phyloP scores from a whole-genome alignment of 1,140 invertebrate genomes.

The Papilio aristodemus region DNA sequence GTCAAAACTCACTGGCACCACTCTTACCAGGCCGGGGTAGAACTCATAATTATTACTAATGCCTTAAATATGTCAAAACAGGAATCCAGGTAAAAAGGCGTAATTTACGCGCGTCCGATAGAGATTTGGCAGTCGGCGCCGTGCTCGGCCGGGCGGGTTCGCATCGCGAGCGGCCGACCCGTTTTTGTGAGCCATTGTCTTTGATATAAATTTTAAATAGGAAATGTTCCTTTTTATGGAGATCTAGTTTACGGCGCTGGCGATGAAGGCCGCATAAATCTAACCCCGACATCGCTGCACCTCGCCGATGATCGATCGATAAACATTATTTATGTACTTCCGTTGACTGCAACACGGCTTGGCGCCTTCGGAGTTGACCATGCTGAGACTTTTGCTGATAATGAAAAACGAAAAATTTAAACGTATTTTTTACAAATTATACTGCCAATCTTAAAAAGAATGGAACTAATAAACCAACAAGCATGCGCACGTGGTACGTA shows the following conservation, averaged over 20 bases:
- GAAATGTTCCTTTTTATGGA: constrained; percentile 80
- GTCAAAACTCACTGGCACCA: constrained; percentile 76
- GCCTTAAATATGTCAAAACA: constrained; percentile 81
- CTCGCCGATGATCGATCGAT: constrained; percentile 75
- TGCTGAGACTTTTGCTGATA: neutral
- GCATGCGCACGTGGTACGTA: no score
- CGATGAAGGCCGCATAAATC: constrained; percentile 78
- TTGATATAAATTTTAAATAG: constrained; percentile 80
- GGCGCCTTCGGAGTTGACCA: constrained; percentile 50
- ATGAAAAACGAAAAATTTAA: neutral
- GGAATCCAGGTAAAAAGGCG: constrained; percentile 80
- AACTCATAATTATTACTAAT: constrained; percentile 81
- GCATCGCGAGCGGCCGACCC: constrained; percentile 70
- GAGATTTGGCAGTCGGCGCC: constrained; percentile 80
- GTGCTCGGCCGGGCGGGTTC: constrained; percentile 49
- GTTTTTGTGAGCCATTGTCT: constrained; percentile 80
- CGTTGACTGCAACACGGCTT: constrained; percentile 54
- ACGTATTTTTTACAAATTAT: neutral
- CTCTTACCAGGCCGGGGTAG: constrained; percentile 62
- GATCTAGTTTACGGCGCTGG: constrained; percentile 78
- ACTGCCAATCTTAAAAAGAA: neutral
- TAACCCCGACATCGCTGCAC: constrained; percentile 65
- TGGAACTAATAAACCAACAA: no score
- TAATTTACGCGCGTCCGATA: constrained; percentile 79
- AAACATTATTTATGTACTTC: constrained; percentile 80